Evolutionary conservation across 2,888 invertebrate species (phyloP), one percentile per base, ranked within the genome.

Genomic region (Pristionchus mayeri): DNA sequence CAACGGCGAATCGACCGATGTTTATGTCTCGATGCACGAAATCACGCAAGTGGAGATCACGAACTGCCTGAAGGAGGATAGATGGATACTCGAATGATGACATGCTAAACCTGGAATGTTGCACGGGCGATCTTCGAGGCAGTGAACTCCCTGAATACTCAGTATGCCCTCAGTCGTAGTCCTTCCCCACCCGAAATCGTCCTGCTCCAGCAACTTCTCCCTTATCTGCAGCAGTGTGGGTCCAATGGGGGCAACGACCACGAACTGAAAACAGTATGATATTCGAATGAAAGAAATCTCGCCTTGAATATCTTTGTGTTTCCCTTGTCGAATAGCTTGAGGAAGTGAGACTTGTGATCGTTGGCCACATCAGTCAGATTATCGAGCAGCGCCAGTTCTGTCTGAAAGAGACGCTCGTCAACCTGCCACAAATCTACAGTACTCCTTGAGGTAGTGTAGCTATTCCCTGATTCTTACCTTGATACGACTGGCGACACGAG

Each of bases 221-320:
- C 67, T 67, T 34, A 67, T 67, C 37, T 67, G 67, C 37, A 37
- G 40, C n/a, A 67, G 40, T 11, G 67, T 67, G 18, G 67, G 67
- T 16, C 67, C 67, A 7, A 37, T 37, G 18, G 6, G 67, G 18
- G 21, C 37, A 18, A 67, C 67, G 4, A 67, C 18, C 21, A 37
- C n/a, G 67, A 67, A 67, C 67, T 67, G 67, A 34, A 40, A 67
- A 37, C 4, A 30, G n/a, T 37, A 11, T 9, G 6, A 67, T 16
- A 30, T 16, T 27, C 27, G 30, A 60, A 60, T 60, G 11, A 30
- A 1, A 34, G 0, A 34, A 13, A 11, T 30, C 18, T 37, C 6
- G 37, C 67, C 67, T 21, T 34, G 67, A 67, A 67, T 6, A 67
- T 67, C 21, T 16, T 7, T 37, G 67, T 67, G 18, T n/a, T 34